Evolutionary conservation across 2,888 invertebrate genomes (phyloP).

Genomic region (Drosophila koepferae): DNA sequence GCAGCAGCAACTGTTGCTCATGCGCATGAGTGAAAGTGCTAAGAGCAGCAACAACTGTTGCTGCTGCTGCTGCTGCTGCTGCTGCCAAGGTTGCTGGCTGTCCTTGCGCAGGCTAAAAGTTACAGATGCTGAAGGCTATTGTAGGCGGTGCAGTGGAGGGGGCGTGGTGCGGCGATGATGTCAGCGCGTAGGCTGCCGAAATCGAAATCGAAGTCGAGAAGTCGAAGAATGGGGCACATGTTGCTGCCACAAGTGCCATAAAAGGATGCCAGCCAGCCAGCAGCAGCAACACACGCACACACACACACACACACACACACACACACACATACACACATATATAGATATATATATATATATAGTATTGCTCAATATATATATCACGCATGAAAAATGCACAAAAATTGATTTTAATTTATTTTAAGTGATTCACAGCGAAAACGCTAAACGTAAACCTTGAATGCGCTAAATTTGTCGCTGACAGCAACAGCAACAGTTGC

Average conservation of each 20-base stretch:
- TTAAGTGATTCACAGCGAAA: slow-evolving; percentile 73
- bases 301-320: slow-evolving; percentile 3
- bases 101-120: slow-evolving; percentile 46
- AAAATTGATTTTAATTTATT: slow-evolving; percentile 78
- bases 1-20: neutral
- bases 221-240: slow-evolving; percentile 46
- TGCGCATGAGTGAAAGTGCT: neutral
- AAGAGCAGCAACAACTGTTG: slow-evolving; percentile 2
- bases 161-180: slow-evolving; percentile 32
- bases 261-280: slow-evolving; percentile 62
- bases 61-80: slow-evolving; percentile 5
- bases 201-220: slow-evolving; percentile 16
- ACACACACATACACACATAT: neutral
- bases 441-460: slow-evolving; percentile 59
- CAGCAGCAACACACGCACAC: neutral
- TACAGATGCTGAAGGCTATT: neutral
- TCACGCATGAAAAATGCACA: slow-evolving; percentile 66
- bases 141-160: neutral
- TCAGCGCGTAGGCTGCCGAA: slow-evolving; percentile 46
- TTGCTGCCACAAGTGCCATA: slow-evolving; percentile 62
- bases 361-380: slow-evolving; percentile 18
- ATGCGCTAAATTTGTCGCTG: slow-evolving; percentile 65
- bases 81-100: slow-evolving; percentile 39
- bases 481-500: slow-evolving; percentile 7
- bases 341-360: neutral